Base-by-base conservation (phyloP, 2,888 invertebrate genomes). In the Yponomeuta plumbellus region DNA sequence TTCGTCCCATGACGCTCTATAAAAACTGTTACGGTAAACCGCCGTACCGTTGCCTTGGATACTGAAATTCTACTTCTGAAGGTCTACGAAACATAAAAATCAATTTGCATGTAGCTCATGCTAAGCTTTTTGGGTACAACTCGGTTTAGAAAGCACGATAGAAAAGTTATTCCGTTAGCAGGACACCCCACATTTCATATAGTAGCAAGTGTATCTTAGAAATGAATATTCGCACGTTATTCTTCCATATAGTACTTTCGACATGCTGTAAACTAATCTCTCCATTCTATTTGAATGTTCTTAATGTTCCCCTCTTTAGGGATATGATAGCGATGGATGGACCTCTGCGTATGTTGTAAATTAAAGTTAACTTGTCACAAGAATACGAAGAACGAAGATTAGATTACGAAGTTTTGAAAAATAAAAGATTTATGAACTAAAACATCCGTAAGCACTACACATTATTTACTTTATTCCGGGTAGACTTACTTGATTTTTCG, bases 141-240 rank as follows among this genome's bases (percentile, higher is more conserved):
- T 17, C 17, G 34, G 23, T 26, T 40, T 62, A 62, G 20, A 62
- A 52, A 17, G 39, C 40, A 62, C 39, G 23, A 34, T 34, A 61
- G 13, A 23, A 61, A 23, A n/a, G 26, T 61, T 13, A 61, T n/a
- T 62, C n/a, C n/a, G 34, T 62, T 34, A 39, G 62, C 62, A 34
- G 20, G n/a, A 26, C n/a, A 59, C 21, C 23, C 13, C 22, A 22
- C 59, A 22, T 23, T 22, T 23, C 59, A 59, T 59, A 59, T 59
- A 59, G 59, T 59, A 22, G 22, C 22, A 20, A 21, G 10, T n/a
- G 20, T 58, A 58, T 21, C 44, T 52, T 52, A 52, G 44, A 13
- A 52, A 17, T 52, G 13, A 52, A 17, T 44, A 11, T 52, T 52
- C 44, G 44, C 44, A 52, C 44, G 13, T 52, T 52, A 52, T 13